Evolutionary conservation across 1,140 invertebrate genomes (phyloP).

Genomic region (Caenorhabditis inopinata): DNA sequence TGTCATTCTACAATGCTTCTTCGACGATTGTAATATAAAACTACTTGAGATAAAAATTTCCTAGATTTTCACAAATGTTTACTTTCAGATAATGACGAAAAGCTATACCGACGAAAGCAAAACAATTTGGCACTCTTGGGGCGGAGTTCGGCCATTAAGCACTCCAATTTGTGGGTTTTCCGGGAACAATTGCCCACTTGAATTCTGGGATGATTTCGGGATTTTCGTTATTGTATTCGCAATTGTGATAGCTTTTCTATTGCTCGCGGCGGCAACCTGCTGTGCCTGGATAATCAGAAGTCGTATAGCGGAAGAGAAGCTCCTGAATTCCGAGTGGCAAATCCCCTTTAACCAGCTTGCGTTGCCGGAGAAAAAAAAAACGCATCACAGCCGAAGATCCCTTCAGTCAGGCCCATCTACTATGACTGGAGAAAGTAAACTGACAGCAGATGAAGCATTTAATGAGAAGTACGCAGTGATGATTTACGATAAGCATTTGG

Average conservation of each 20-base stretch:
- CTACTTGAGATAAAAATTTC: not conserved
- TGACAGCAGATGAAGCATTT: conserved; percentile 2
- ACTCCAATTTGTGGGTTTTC: conserved; percentile 39
- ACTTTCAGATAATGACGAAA: not conserved
- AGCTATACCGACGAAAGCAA: conserved; percentile 13
- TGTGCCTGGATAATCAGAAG: not conserved
- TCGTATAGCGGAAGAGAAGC: conserved; percentile 17
- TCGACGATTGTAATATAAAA: not conserved
- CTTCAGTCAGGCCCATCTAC: conserved; percentile 43
- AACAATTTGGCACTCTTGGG: not conserved
- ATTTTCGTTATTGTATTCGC: conserved; percentile 28
- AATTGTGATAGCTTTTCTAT: conserved; percentile 9
- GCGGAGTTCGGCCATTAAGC: not conserved
- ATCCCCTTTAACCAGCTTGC: conserved; percentile 19
- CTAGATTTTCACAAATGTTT: not conserved
- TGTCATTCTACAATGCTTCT: conserved; percentile 13
- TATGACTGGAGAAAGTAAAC: conserved; percentile 27
- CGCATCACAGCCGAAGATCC: conserved; percentile 39
- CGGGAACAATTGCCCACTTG: conserved; percentile 37
- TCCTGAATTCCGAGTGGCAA: conserved; percentile 45
- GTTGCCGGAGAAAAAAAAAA: conserved; percentile 42
- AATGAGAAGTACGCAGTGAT: conserved; percentile 4
- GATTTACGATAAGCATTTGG: conserved; percentile 42
- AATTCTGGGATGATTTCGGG: conserved; percentile 40
- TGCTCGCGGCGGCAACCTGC: not conserved